Conservation (phyloP, 2,113 vertebrate species). For the Pseudopipra pipra region DNA sequence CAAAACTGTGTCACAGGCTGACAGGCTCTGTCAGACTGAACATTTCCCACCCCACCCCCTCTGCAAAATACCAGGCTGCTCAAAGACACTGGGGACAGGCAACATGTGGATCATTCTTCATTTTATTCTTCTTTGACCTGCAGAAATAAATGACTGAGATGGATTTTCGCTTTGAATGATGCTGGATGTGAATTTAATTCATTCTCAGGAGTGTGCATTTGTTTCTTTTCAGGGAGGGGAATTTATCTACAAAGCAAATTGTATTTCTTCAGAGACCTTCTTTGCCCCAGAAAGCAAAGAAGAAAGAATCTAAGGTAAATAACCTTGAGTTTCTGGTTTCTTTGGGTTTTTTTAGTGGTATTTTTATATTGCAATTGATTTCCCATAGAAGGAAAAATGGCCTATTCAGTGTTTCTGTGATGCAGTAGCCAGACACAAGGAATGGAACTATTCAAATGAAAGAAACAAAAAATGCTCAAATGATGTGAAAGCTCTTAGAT, state of each 20-base stretch:
- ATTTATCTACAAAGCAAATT: conserved; percentile 94
- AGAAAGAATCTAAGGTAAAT: conserved; percentile 90
- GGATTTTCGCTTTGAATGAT: background rate
- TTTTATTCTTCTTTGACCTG: conserved; percentile 33
- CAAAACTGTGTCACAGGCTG: background rate
- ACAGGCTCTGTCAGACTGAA: background rate
- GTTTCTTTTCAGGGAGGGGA: conserved; percentile 87
- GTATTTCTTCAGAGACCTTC: conserved; percentile 97
- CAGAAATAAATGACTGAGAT: background rate
- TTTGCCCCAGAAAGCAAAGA: conserved; percentile 87
- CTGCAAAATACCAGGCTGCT: background rate
- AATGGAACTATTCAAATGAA: background rate
- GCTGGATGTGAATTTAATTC: background rate
- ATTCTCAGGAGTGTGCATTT: conserved; percentile 40
- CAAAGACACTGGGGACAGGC: background rate
- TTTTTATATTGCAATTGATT: conserved; percentile 1
- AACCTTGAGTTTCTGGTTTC: conserved; percentile 28
- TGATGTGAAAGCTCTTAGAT: background rate
- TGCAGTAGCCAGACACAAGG: background rate
- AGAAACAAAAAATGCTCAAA: background rate
- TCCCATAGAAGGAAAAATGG: background rate
- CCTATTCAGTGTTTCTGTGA: background rate
- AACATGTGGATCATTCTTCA: conserved; percentile 2
- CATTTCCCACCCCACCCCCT: background rate
- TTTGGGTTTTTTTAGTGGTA: background rate